Percentiles rank a stretch among this genome's conserved stretches.
Conservation (phyloP, 2,113 vertebrate species). For the Crotalus viridis region DNA sequence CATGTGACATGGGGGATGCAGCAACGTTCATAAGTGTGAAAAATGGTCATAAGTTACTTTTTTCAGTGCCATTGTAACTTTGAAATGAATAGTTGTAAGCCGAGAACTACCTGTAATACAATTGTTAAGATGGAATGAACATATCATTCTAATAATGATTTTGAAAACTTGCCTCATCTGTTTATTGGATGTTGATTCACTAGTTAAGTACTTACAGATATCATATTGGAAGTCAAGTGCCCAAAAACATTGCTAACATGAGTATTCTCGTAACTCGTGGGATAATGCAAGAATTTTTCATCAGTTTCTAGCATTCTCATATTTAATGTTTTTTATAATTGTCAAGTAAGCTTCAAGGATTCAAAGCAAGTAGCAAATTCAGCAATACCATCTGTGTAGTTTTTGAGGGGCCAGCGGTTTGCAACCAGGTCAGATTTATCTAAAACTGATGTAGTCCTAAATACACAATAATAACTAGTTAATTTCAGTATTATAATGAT, state of each 20-base stretch:
- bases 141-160: not conserved
- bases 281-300: not conserved
- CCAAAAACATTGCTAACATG: rapidly evolving
- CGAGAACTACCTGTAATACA: not conserved
- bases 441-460: not conserved
- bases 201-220: not conserved
- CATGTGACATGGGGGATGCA: not conserved
- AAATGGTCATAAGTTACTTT: not conserved
- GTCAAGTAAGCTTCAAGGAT: not conserved
- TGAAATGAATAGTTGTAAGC: not conserved
- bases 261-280: not conserved
- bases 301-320: not conserved
- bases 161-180: not conserved
- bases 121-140: not conserved
- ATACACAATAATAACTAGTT: not conserved
- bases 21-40: not conserved
- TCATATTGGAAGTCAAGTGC: not conserved
- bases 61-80: not conserved
- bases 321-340: not conserved
- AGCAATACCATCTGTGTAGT: not conserved
- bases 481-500: not conserved
- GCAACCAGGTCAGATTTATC: not conserved
- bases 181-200: not conserved
- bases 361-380: not conserved
- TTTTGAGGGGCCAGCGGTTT: not conserved